These are phyloP conservation scores for Bothrops jararaca DNA, from an alignment of 2,113 vertebrate species.

Conservation along the genomic window DNA sequence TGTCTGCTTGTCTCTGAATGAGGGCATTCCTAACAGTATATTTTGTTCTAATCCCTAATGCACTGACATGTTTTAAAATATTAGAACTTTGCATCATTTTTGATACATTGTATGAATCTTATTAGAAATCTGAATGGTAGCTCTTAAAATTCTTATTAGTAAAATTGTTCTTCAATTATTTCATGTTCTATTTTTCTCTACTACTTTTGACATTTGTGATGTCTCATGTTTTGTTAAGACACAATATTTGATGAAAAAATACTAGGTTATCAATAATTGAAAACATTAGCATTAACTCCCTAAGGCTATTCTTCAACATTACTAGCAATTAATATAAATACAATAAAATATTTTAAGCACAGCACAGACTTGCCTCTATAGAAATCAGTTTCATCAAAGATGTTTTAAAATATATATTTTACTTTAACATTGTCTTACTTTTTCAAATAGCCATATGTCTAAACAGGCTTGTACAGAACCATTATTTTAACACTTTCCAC, in stretches of 20 bases:
- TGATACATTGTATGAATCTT: conserved; percentile 39
- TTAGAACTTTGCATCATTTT: conserved; percentile 37
- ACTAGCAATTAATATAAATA: conserved; percentile 11
- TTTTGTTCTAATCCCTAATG: conserved; percentile 44
- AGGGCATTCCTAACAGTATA: background rate
- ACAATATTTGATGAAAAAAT: conserved; percentile 1
- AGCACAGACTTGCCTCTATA: background rate
- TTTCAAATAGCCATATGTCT: background rate
- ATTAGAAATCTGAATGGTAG: conserved; percentile 29
- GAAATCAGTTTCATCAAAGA: background rate
- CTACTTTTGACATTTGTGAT: background rate
- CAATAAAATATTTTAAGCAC: background rate
- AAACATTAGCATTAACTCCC: background rate
- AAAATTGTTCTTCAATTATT: conserved; percentile 35
- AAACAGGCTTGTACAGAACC: background rate
- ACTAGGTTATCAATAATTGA: background rate
- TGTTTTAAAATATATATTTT: background rate
- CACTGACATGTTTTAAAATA: conserved; percentile 44
- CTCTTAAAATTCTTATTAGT: conserved; percentile 33
- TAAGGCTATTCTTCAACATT: background rate
- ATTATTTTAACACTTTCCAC: background rate
- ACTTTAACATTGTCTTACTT: background rate
- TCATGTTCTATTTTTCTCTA: conserved; percentile 1
- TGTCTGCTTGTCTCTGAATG: conserved; percentile 40
- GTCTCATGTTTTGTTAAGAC: conserved; percentile 1